phyloP scores from a whole-genome alignment of 2,113 vertebrate genomes.

The Pyxicephalus adspersus region DNA sequence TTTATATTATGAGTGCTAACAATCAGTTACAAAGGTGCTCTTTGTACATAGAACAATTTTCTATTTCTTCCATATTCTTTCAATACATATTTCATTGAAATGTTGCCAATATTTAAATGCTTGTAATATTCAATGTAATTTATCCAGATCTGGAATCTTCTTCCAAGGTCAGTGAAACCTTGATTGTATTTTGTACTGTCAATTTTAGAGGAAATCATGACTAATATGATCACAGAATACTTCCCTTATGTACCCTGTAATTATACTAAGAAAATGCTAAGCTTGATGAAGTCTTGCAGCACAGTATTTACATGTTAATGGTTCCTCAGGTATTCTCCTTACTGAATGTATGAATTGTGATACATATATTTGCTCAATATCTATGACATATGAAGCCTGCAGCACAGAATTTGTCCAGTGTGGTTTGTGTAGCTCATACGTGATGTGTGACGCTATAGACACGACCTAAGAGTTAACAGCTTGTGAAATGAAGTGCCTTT shows the following conservation, averaged over 20 bases:
- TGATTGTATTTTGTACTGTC: constrained; percentile 9
- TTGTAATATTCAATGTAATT: background rate
- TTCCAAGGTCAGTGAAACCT: background rate
- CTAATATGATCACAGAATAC: background rate
- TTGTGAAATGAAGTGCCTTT: background rate
- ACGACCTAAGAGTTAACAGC: background rate
- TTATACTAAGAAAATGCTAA: constrained; percentile 8
- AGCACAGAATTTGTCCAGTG: background rate
- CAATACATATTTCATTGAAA: no score
- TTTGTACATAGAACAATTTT: no score
- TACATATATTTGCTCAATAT: constrained; percentile 1
- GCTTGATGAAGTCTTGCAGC: background rate
- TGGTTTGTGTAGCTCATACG: no score
- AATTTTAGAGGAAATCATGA: background rate
- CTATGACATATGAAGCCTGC: background rate
- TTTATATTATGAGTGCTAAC: no score
- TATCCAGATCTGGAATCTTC: background rate
- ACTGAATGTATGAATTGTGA: background rate
- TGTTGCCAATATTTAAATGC: background rate
- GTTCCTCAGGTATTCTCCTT: background rate
- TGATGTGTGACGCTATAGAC: background rate
- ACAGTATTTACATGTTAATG: background rate
- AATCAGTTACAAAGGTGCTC: no score
- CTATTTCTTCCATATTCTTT: no score
- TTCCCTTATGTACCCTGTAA: background rate